These are phyloP conservation scores for Notodonta dromedarius DNA, from an alignment of 2,888 invertebrate genomes.

Conservation along the genomic window DNA sequence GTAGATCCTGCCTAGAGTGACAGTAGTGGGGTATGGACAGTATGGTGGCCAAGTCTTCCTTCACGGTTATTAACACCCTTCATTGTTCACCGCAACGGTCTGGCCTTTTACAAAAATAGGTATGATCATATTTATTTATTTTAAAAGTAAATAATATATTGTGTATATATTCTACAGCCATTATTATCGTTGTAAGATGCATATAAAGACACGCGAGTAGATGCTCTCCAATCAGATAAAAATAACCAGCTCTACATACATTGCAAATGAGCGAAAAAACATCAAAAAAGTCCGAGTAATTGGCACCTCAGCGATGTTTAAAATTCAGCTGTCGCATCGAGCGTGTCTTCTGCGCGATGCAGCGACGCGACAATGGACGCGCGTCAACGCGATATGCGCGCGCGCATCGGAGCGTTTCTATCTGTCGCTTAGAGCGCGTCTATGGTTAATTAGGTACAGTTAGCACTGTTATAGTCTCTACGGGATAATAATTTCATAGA, in stretches of 20 bases:
- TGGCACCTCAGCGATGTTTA: constrained; percentile 49
- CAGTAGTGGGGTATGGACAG: no score
- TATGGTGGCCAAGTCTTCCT: no score
- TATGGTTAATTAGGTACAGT: neutral
- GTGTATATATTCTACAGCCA: neutral
- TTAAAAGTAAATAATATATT: no score
- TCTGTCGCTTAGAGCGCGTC: constrained; percentile 33
- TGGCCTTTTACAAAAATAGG: no score
- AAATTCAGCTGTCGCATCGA: constrained; percentile 60
- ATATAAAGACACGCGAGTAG: neutral
- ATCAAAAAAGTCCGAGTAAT: constrained; percentile 38
- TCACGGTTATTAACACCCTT: no score
- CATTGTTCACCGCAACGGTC: no score
- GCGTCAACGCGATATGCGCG: constrained; percentile 46
- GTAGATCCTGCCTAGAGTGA: no score
- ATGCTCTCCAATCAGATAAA: constrained; percentile 11
- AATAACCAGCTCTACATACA: constrained; percentile 18
- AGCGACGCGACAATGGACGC: constrained; percentile 57
- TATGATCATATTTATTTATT: no score
- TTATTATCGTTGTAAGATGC: neutral
- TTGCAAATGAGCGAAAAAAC: constrained; percentile 8
- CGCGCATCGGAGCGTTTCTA: constrained; percentile 30
- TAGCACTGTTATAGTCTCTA: neutral
- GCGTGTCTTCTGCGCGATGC: constrained; percentile 45
- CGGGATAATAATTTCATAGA: no score